Conservation (phyloP, 23 tunicate species). For the Ciona savignyi region DNA sequence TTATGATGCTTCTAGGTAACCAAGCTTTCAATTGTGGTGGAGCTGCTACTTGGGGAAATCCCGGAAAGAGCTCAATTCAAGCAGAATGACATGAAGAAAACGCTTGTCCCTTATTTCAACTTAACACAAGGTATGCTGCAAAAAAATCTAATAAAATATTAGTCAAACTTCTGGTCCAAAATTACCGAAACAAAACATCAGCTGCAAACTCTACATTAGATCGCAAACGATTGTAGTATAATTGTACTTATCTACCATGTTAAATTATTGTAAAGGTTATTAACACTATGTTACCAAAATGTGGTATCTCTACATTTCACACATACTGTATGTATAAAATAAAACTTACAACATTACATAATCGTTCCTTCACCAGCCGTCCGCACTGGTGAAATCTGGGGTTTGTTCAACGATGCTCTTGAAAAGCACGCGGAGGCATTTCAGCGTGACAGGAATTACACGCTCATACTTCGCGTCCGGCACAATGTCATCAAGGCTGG, state of each 20-base stretch:
- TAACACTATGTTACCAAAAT: too few species aligned
- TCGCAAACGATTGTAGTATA: too few species aligned
- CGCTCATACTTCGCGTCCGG: slow-evolving; percentile 76
- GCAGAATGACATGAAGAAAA: too few species aligned
- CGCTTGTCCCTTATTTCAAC: slow-evolving; percentile 55
- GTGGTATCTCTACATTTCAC: too few species aligned
- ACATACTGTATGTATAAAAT: too few species aligned
- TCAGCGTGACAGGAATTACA: slow-evolving; percentile 58
- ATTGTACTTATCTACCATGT: too few species aligned
- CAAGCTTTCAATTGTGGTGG: slow-evolving; percentile 79
- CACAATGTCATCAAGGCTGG: slow-evolving; percentile 98
- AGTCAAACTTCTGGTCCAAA: too few species aligned
- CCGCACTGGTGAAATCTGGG: slow-evolving; percentile 68
- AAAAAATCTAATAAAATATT: too few species aligned
- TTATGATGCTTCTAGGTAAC: too few species aligned
- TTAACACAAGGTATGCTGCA: slow-evolving; percentile 74
- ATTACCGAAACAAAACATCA: too few species aligned
- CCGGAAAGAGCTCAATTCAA: slow-evolving; percentile 83
- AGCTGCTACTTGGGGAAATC: slow-evolving; percentile 78
- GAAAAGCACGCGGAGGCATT: slow-evolving; percentile 62
- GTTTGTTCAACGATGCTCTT: slow-evolving; percentile 48
- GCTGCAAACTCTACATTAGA: too few species aligned
- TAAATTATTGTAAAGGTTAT: too few species aligned
- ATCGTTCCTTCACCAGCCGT: slow-evolving; percentile 36
- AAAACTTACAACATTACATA: neutral